Base-by-base conservation (phyloP, 2,113 vertebrate species). In the Cavia porcellus region DNA sequence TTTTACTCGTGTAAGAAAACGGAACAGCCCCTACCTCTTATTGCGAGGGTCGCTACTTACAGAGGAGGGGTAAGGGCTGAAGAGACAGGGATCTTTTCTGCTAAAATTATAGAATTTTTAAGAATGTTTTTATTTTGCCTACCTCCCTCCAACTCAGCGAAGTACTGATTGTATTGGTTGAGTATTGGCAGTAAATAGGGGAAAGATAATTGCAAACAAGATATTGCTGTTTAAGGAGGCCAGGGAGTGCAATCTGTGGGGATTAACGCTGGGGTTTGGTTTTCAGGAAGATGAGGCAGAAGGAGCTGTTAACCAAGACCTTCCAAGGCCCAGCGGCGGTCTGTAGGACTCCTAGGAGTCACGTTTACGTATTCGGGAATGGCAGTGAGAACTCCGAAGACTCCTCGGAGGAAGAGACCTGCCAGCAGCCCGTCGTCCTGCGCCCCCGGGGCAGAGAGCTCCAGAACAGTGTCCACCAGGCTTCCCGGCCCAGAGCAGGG, bases 301-400 rank as follows among this genome's bases (percentile, higher is more conserved):
- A 98, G 32, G 99, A 99, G 89, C 93, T 92, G n/a, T 80, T 68
- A 59, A 96, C 98, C 1, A 97, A 80, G 95, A 98, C 99, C 88
- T 99, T 99, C 97, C 99, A 99, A 98, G 99, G 99, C 92, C 99
- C 99, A 0, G 98, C 99, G 77, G 97, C 98, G 4, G 97, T 99
- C 55, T 99, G 98, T 14, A 98, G 97, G 92, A 99, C 99, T 79
- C 98, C 97, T 0, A 99, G 99, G 79, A 99, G 99, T 93, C 99
- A 99, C n/a, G 98, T 99, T 28, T 99, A 98, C 32, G 95, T 99
- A 98, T 99, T 99, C 97, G 98, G 98, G 50, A 96, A 80, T 57
- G 98, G 97, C 79, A 95, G 11, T 0, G 98, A 98, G 0, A 99
- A 99, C 20, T 98, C 98, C 0, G 98, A 97, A 3, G 97, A 81